These are phyloP conservation scores for Cyclina sinensis DNA, from an alignment of 1,140 invertebrate genomes.

Conservation along the genomic window DNA sequence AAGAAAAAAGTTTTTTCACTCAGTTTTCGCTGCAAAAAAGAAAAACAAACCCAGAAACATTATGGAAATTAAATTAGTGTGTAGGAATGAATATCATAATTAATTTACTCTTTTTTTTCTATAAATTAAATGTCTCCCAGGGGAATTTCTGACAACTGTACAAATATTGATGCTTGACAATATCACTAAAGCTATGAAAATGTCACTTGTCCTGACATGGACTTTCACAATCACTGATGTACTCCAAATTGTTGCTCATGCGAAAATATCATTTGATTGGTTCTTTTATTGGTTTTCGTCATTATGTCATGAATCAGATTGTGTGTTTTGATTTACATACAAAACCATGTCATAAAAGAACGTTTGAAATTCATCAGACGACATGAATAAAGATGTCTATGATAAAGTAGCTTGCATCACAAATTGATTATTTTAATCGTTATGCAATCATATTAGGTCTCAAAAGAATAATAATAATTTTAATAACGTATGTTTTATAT, in stretches of 20 bases:
- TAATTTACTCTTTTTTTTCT: slow-evolving; percentile 17
- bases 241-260: neutral
- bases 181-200: neutral
- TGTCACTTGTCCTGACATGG: neutral
- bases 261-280: neutral
- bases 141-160: neutral
- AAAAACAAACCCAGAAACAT: too few species aligned
- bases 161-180: slow-evolving; percentile 4
- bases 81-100: slow-evolving; percentile 5
- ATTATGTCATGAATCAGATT: slow-evolving; percentile 20
- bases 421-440: too few species aligned
- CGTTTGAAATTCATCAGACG: too few species aligned
- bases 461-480: too few species aligned
- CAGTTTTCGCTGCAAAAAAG: too few species aligned
- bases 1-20: too few species aligned
- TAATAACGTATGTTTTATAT: too few species aligned
- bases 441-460: too few species aligned
- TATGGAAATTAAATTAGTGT: slow-evolving; percentile 21
- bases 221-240: slow-evolving; percentile 7
- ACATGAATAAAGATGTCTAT: too few species aligned
- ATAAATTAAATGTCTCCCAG: neutral
- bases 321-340: neutral
- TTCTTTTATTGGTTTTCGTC: neutral
- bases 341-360: too few species aligned
- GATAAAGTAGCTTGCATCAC: too few species aligned